These are phyloP conservation scores for Mystacornis crossleyi DNA, from an alignment of 2,113 vertebrate species.

Conservation along the genomic window DNA sequence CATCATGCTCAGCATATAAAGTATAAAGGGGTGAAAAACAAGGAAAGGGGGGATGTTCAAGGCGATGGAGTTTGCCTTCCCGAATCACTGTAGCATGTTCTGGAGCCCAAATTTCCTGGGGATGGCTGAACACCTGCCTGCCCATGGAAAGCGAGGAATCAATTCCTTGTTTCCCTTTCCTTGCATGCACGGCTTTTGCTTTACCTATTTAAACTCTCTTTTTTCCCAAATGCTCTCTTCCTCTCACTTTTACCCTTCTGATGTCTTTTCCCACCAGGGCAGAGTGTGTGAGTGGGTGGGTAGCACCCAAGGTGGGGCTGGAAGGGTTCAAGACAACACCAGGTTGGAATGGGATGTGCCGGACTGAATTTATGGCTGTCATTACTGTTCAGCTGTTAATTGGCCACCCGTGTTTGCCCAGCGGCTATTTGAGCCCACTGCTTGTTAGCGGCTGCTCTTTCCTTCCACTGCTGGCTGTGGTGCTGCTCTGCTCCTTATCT, in stretches of 20 bases:
- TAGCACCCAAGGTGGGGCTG: neutral
- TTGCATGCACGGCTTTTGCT: accelerated
- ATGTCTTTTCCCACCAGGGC: neutral
- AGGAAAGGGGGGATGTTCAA: accelerated
- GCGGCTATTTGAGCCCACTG: neutral
- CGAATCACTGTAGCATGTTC: accelerated
- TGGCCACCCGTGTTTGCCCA: neutral
- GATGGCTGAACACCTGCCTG: neutral
- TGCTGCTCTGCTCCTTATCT: neutral
- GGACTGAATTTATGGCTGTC: neutral
- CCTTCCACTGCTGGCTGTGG: neutral
- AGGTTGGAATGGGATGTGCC: neutral
- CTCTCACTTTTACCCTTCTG: neutral
- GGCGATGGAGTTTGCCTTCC: neutral
- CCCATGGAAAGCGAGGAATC: accelerated
- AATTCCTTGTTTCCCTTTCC: neutral
- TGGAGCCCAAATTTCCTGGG: neutral
- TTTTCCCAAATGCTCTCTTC: neutral
- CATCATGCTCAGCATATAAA: neutral
- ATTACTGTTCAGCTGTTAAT: neutral
- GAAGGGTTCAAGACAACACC: neutral
- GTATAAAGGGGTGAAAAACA: neutral
- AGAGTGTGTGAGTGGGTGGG: neutral
- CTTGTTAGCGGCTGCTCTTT: neutral
- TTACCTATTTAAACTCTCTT: no score